Base-by-base conservation (phyloP, 1,140 invertebrate genomes). In the Apocrypta bakeri region DNA sequence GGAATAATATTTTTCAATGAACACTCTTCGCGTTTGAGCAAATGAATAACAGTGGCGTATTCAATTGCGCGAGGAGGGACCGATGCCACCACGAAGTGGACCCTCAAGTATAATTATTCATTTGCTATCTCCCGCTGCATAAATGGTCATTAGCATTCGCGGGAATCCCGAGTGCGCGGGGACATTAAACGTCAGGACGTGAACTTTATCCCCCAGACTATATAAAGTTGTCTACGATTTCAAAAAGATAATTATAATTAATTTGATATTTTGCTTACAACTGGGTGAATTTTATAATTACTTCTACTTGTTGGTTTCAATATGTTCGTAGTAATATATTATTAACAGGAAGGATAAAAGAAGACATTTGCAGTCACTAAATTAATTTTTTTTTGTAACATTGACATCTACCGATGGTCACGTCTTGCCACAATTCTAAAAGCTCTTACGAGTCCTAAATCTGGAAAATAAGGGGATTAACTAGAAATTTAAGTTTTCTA, bases 41-140 rank as follows among this genome's bases (percentile, higher is more conserved):
- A 31, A 78, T 66, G 75, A 78, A 66, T 78, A 79, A 42, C 77
- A 68, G 63, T 31, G 64, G 29, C 63, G 17, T 79, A 72, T 71
- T 79, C 78, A 79, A 79, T 72, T 79, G 78, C 77, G 25, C 42
- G 27, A 31, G 73, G 42, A 40, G 29, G 27, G 33, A 29, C 42
- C 29, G 61, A 21, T 42, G 14, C 42, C 8, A 1, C 42, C 72
- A 4, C 63, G n/a, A 68, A 78, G 77, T 48, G 40, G 69, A 73
- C 69, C 69, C 69, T 80, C 31, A 61, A 80, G 71, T 74, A 66
- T 81, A 81, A 81, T 81, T 81, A 81, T 81, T 81, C 79, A 81
- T 81, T 81, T 75, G 79, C 79, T 80, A 81, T 81, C 79, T 74
- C 48, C 2, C 40, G 25, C 33, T 21, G 61, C 72, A 48, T 66